Percentiles rank a stretch among this genome's conserved stretches.
Conservation (phyloP, 2,113 vertebrate genomes). For the Saccopteryx bilineata region DNA sequence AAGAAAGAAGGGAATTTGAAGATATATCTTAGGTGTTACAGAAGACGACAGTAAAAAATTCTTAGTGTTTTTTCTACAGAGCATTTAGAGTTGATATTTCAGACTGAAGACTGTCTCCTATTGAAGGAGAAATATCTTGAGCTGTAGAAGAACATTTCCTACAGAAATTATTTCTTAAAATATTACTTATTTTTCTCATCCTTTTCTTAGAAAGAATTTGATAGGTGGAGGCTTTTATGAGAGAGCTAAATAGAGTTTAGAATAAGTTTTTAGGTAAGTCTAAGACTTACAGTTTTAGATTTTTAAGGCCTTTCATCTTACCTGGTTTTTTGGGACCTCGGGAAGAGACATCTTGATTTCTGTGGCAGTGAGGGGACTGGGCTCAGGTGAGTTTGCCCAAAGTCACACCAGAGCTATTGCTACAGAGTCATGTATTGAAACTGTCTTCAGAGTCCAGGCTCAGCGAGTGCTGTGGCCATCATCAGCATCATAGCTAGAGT, state of each 20-base stretch:
- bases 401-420: neutral
- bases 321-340: neutral
- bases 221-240: neutral
- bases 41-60: neutral
- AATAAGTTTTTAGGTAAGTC: neutral
- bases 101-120: neutral
- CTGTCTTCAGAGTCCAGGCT: neutral
- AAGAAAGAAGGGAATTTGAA: neutral
- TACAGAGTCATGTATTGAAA: neutral
- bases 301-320: neutral
- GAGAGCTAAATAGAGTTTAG: neutral
- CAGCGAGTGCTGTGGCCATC: neutral
- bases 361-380: neutral
- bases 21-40: neutral
- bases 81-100: neutral
- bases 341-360: neutral
- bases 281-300: neutral
- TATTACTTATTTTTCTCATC: neutral
- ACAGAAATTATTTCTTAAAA: slow-evolving; percentile 11
- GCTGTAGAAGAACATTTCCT: neutral
- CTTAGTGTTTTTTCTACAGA: neutral
- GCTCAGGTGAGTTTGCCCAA: accelerated
- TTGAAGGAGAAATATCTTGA: neutral
- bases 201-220: neutral
- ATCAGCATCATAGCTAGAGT: neutral